Conservation (phyloP, 1,140 invertebrate genomes). For the Aphaenogaster ashmeadi region DNA sequence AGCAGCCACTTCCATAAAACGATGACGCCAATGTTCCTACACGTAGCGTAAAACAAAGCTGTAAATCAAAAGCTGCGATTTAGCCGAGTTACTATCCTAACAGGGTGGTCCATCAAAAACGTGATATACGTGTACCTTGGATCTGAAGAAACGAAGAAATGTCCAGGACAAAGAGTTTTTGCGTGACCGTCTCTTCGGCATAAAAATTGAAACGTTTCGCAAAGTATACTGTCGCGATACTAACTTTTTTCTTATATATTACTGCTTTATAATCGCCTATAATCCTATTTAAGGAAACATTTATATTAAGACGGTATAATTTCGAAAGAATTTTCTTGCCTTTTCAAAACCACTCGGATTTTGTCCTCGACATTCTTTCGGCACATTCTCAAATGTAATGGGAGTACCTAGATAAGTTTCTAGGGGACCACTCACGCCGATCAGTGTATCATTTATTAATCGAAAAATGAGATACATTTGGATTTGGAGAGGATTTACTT, state of each 20-base stretch:
- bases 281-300: background rate
- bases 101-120: background rate
- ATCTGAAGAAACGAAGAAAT: constrained; percentile 1
- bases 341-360: background rate
- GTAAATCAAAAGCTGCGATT: constrained; percentile 28
- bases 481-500: background rate
- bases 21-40: constrained; percentile 19
- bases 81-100: background rate
- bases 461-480: constrained; percentile 48
- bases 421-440: background rate
- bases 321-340: background rate
- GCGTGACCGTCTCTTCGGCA: background rate
- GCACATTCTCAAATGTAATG: background rate
- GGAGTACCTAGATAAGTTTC: background rate
- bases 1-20: background rate
- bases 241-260: background rate
- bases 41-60: constrained; percentile 5
- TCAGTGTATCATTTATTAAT: constrained; percentile 61
- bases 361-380: constrained; percentile 10
- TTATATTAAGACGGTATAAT: background rate
- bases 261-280: background rate
- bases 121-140: background rate
- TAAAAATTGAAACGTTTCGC: background rate
- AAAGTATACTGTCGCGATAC: background rate
- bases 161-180: background rate